A percentile compares a stretch with the other conserved stretches of the same genome.
These are phyloP conservation scores for Myrmecophaga tridactyla DNA, from an alignment of 2,113 vertebrate genomes.

Conservation along the genomic window DNA sequence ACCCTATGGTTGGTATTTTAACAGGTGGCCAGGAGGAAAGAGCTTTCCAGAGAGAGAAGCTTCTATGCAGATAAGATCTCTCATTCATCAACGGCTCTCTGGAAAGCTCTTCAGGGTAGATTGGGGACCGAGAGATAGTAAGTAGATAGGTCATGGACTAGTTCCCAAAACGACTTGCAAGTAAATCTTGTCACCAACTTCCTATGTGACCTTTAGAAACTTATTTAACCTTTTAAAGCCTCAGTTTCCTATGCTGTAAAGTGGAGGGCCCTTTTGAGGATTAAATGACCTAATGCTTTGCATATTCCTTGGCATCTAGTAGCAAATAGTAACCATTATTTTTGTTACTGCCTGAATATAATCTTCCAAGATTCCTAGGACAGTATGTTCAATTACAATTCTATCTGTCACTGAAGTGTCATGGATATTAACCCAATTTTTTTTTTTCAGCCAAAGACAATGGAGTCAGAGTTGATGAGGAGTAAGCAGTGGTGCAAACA, in stretches of 20 bases:
- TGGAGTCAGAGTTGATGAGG: not conserved
- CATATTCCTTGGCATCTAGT: not conserved
- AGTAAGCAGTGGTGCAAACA: not conserved
- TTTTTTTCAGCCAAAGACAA: not conserved
- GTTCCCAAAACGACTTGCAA: not conserved
- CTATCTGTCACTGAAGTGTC: not conserved
- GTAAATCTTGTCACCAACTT: not conserved
- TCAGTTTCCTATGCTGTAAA: constrained; percentile 1
- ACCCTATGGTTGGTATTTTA: no score
- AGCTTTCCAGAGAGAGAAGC: not conserved
- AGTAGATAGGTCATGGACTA: not conserved
- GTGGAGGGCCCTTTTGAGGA: not conserved
- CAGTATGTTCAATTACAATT: not conserved
- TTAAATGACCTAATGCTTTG: not conserved
- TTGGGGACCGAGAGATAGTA: not conserved
- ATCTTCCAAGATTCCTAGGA: not conserved
- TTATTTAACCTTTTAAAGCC: not conserved
- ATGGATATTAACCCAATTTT: not conserved
- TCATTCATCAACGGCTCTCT: not conserved
- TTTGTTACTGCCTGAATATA: not conserved
- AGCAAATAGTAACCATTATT: not conserved
- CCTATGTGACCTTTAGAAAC: not conserved
- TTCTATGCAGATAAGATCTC: not conserved
- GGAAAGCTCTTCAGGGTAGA: not conserved
- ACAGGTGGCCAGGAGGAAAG: not conserved